Evolutionary conservation across 1,140 invertebrate genomes (phyloP).

Genomic region (Drosophila pseudoobscura): DNA sequence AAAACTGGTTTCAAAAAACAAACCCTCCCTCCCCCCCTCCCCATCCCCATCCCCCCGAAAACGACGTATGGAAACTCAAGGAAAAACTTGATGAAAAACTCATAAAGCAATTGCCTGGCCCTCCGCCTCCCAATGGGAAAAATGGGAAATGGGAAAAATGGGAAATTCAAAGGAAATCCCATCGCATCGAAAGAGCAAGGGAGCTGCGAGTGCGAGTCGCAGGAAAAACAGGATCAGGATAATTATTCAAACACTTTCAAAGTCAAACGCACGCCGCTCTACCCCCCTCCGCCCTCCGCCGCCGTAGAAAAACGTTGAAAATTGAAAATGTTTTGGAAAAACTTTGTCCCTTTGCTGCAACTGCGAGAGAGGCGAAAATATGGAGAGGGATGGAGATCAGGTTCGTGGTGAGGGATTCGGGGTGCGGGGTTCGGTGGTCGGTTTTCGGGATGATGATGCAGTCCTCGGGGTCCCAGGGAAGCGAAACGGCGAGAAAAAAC

Average conservation of each 20-base stretch:
- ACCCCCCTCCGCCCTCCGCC: background rate
- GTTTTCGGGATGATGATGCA: constrained; percentile 47
- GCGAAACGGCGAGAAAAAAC: constrained; percentile 59
- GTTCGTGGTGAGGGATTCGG: constrained; percentile 5
- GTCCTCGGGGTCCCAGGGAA: constrained; percentile 56
- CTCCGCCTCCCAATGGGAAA: background rate
- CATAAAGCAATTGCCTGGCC: constrained; percentile 39
- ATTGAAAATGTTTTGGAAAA: constrained; percentile 44
- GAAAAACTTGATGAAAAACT: constrained; percentile 42
- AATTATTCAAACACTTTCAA: constrained; percentile 80
- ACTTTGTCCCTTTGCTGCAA: constrained; percentile 35
- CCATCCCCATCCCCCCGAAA: too few species aligned
- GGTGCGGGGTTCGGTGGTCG: constrained; percentile 1
- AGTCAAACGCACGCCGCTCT: constrained; percentile 52
- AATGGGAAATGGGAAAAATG: constrained; percentile 5
- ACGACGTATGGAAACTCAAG: too few species aligned
- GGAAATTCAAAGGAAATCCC: constrained; percentile 18
- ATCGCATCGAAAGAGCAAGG: constrained; percentile 15
- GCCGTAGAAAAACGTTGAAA: constrained; percentile 28
- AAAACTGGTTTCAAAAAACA: background rate
- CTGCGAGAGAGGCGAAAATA: constrained; percentile 6
- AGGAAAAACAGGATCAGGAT: constrained; percentile 67
- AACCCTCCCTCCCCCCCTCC: background rate
- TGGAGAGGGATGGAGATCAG: constrained; percentile 1
- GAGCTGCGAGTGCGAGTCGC: background rate